These are phyloP conservation scores for Hyla sarda DNA, from an alignment of 2,113 vertebrate species.

Conservation along the genomic window DNA sequence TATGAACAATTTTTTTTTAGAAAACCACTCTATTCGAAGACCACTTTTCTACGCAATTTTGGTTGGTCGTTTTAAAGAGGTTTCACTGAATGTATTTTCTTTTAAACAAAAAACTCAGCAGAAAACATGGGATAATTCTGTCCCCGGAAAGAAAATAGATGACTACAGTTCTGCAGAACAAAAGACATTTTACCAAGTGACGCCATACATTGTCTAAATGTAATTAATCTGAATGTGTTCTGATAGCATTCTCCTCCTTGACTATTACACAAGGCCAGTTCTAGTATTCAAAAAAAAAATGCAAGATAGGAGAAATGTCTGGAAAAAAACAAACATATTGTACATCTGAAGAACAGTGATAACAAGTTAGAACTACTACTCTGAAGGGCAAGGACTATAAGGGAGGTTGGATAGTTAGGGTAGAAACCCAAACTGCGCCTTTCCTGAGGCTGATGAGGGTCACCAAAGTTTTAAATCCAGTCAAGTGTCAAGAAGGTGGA, in stretches of 20 bases:
- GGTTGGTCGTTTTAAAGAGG: no score
- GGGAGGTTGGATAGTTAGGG: no score
- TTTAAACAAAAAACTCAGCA: conserved; percentile 12
- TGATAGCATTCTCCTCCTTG: background rate
- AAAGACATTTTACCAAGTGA: background rate
- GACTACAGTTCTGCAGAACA: conserved; percentile 20
- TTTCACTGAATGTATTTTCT: background rate
- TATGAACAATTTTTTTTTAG: no score
- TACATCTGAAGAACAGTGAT: background rate
- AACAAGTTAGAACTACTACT: background rate
- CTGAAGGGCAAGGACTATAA: background rate
- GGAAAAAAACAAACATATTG: background rate
- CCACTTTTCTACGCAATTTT: no score
- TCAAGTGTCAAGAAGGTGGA: no score
- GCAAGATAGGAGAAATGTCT: background rate
- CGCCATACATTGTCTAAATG: conserved; percentile 13
- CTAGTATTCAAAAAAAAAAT: background rate
- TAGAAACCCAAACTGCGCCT: no score
- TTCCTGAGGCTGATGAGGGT: no score
- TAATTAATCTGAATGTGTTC: conserved; percentile 2
- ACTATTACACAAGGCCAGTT: background rate
- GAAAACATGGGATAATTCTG: background rate
- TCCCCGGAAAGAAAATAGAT: background rate
- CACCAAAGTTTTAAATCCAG: no score
- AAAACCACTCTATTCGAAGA: no score